phyloP scores from a whole-genome alignment of 2,888 invertebrate genomes.

The Anoplius nigerrimus region DNA sequence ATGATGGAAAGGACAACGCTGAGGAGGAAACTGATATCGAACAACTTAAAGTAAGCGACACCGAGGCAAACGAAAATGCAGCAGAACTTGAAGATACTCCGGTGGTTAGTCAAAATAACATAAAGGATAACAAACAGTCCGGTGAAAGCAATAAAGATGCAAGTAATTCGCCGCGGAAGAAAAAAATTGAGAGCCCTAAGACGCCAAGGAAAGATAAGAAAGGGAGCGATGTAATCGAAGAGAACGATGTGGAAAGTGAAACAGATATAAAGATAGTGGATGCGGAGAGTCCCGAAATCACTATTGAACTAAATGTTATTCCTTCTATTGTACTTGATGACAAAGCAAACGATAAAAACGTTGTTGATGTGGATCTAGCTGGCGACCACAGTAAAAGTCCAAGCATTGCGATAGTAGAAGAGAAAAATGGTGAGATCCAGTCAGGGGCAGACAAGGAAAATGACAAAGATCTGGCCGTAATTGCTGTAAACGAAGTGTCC shows the following conservation, averaged over 20 bases:
- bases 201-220: no score
- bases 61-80: not conserved
- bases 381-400: not conserved
- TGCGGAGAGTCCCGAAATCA: constrained; percentile 25
- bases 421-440: not conserved
- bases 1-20: not conserved
- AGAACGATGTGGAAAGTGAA: constrained; percentile 8
- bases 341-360: not conserved
- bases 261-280: constrained; percentile 13
- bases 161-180: no score
- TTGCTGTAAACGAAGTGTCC: not conserved
- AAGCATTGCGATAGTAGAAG: not conserved
- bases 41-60: not conserved
- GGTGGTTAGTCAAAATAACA: no score
- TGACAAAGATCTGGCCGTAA: not conserved
- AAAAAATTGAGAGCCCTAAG: no score
- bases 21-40: not conserved
- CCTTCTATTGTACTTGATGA: not conserved
- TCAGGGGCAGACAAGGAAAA: not conserved
- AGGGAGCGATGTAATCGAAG: not conserved
- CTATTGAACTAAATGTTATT: not conserved
- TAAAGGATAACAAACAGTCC: no score
- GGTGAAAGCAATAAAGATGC: no score
- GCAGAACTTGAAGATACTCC: not conserved
- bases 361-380: not conserved